A percentile compares a stretch with the other conserved stretches of the same genome.
Conservation (phyloP, 2,797 vertebrate species). For the Leptatherina wallacei region DNA sequence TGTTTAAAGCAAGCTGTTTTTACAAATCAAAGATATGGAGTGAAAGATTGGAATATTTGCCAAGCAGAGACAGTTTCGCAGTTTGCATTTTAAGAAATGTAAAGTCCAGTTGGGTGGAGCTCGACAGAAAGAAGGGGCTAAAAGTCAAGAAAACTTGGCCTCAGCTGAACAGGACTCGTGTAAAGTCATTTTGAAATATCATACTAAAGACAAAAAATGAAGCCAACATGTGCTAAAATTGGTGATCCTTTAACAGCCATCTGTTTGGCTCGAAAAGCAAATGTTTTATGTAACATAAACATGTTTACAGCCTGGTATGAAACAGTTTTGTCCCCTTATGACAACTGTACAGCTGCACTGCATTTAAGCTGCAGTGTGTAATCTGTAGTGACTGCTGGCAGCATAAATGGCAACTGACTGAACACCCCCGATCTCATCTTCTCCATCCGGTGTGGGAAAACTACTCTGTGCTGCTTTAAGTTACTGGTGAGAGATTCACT, state of each 20-base stretch:
- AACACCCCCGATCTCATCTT: background rate
- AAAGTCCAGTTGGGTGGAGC: background rate
- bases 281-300: background rate
- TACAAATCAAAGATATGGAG: no score
- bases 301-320: background rate
- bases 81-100: background rate
- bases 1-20: background rate
- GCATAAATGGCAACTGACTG: background rate
- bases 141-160: background rate
- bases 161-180: background rate
- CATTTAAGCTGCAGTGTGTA: background rate
- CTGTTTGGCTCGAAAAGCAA: background rate
- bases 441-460: background rate
- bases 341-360: background rate
- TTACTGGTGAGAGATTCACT: background rate
- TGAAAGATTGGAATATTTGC: background rate
- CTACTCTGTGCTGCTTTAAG: background rate
- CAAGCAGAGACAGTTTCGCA: background rate
- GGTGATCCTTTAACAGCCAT: background rate
- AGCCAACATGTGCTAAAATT: background rate
- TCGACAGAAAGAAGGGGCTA: background rate
- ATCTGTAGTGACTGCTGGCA: background rate
- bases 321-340: background rate
- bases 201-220: background rate
- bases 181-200: background rate